A percentile compares a stretch with the other conserved stretches of the same genome.
These are phyloP conservation scores for Hylaeus volcanicus DNA, from an alignment of 1,140 invertebrate genomes.

Conservation along the genomic window DNA sequence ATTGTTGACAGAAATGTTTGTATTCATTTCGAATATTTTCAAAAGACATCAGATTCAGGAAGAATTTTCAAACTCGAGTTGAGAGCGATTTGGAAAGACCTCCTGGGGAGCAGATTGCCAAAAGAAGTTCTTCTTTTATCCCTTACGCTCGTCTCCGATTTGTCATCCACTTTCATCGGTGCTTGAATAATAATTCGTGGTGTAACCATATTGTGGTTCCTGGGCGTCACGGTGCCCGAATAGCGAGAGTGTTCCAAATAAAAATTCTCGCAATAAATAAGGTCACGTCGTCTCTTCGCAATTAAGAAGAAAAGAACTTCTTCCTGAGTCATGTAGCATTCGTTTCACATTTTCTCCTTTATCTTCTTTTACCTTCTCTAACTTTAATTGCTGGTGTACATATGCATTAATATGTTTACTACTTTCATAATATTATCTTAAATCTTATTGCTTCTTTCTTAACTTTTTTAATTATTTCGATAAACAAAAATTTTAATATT, in stretches of 20 bases:
- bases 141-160: constrained; percentile 2
- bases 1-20: neutral
- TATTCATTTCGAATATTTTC: neutral
- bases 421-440: too few relatives aligned
- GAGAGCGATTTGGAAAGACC: neutral
- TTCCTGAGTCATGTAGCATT: too few relatives aligned
- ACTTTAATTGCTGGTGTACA: too few relatives aligned
- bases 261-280: neutral
- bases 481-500: too few relatives aligned
- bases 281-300: neutral
- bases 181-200: constrained; percentile 63
- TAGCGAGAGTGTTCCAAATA: constrained; percentile 27
- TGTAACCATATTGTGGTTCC: constrained; percentile 26
- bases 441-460: too few relatives aligned
- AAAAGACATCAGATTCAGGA: neutral
- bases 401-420: too few relatives aligned
- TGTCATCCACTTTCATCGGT: constrained; percentile 48
- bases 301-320: neutral
- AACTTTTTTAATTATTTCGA: too few relatives aligned
- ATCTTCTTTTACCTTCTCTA: too few relatives aligned
- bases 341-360: too few relatives aligned
- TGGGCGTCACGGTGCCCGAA: neutral
- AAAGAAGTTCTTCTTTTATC: neutral
- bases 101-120: neutral
- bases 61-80: neutral